Evolutionary conservation across 2,797 vertebrate genomes (phyloP).

Genomic region (Triplophysa yarkandensis): DNA sequence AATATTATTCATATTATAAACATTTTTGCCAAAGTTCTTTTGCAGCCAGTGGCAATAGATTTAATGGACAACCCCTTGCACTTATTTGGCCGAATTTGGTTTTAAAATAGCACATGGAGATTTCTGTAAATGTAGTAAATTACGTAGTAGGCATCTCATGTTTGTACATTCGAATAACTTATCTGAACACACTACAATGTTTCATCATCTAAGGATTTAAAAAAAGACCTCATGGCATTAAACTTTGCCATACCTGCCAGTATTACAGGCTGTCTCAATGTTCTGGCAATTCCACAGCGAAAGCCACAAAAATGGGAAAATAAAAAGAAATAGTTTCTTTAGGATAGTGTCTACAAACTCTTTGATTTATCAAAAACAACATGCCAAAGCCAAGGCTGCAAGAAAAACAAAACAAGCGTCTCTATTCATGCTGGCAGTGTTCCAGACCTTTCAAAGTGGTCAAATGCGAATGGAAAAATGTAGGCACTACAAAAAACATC

Average conservation of each 20-base stretch:
- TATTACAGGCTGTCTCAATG: not conserved
- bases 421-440: conserved; percentile 38
- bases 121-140: not conserved
- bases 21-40: not conserved
- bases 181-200: not conserved
- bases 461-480: conserved; percentile 40
- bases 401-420: conserved; percentile 49
- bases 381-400: conserved; percentile 48
- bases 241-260: not conserved
- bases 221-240: not conserved
- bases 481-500: conserved; percentile 19
- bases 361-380: conserved; percentile 54
- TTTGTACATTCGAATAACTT: not conserved
- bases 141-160: not conserved
- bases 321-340: not conserved
- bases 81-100: not conserved
- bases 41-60: not conserved
- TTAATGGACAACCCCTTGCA: not conserved
- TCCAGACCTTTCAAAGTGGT: conserved; percentile 52
- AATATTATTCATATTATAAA: no score
- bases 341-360: conserved; percentile 30
- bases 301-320: not conserved
- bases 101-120: not conserved
- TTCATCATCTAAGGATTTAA: not conserved
- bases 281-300: conserved; percentile 11